These are phyloP conservation scores for Scaptomyza caliginosa DNA, from an alignment of 2,888 invertebrate species.

Conservation along the genomic window DNA sequence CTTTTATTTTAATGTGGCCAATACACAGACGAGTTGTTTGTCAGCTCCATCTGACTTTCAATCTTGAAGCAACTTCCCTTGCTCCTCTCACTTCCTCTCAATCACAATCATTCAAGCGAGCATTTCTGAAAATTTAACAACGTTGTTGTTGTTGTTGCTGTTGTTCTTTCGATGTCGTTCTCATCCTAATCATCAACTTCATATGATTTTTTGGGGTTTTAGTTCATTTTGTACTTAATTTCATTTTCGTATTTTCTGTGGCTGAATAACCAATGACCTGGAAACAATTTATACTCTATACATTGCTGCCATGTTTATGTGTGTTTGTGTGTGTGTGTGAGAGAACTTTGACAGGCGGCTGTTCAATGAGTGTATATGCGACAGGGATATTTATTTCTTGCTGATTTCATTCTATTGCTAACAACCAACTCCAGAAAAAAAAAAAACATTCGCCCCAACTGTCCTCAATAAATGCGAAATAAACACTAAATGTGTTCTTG, in stretches of 20 bases:
- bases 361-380: conserved; percentile 38
- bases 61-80: not conserved
- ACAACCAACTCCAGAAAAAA: conserved; percentile 12
- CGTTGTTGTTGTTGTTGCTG: not conserved
- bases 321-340: conserved; percentile 5
- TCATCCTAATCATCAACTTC: conserved; percentile 69
- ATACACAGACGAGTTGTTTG: conserved; percentile 23
- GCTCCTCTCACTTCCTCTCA: conserved; percentile 26
- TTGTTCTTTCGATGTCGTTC: not conserved
- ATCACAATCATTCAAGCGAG: conserved; percentile 51
- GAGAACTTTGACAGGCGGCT: conserved; percentile 55
- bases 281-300: conserved; percentile 71
- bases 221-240: conserved; percentile 69
- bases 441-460: conserved; percentile 8
- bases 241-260: conserved; percentile 71
- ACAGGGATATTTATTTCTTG: conserved; percentile 76
- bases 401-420: conserved; percentile 72
- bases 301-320: conserved; percentile 36
- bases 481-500: conserved; percentile 74
- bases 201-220: conserved; percentile 61
- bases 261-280: conserved; percentile 76
- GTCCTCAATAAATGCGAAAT: conserved; percentile 76
- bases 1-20: conserved; percentile 63
- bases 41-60: conserved; percentile 1
- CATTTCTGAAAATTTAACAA: conserved; percentile 36